phyloP scores from a whole-genome alignment of 2,888 invertebrate species.

The Phasia obesa region DNA sequence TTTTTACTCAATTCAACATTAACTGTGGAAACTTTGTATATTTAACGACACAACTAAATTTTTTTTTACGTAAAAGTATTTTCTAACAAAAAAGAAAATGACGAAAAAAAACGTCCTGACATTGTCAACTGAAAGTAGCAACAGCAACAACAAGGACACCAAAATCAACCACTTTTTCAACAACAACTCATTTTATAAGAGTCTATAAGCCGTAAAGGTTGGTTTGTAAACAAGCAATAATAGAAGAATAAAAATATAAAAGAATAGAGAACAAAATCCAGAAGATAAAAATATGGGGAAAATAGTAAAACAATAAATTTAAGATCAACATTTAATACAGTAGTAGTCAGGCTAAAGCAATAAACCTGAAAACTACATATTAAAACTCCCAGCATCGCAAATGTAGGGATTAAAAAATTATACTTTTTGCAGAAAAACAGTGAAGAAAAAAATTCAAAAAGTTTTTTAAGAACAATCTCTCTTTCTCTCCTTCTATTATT shows the following conservation, averaged over 20 bases:
- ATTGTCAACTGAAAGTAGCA: conserved; percentile 46
- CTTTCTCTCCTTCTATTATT: background rate
- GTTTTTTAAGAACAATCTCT: background rate
- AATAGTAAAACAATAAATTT: conserved; percentile 55
- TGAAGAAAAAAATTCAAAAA: conserved; percentile 12
- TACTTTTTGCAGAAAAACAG: background rate
- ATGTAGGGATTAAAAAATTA: conserved; percentile 52
- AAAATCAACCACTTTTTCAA: conserved; percentile 41
- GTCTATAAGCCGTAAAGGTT: conserved; percentile 50
- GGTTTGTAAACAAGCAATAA: conserved; percentile 54
- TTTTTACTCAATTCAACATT: conserved; percentile 45
- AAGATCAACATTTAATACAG: conserved; percentile 61
- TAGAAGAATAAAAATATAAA: conserved; percentile 44
- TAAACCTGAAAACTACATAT: conserved; percentile 36
- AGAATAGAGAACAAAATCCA: conserved; percentile 15
- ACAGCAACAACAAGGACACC: background rate
- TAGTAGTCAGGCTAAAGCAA: conserved; percentile 40
- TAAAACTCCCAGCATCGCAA: conserved; percentile 13
- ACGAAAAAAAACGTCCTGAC: background rate
- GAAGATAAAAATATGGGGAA: conserved; percentile 29
- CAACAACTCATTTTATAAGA: conserved; percentile 35
- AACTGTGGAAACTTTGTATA: conserved; percentile 37
- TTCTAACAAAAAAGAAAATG: background rate
- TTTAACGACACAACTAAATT: conserved; percentile 25
- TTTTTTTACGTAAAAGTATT: conserved; percentile 18